Conservation (phyloP, 2,113 vertebrate genomes). For the Ictalurus furcatus region DNA sequence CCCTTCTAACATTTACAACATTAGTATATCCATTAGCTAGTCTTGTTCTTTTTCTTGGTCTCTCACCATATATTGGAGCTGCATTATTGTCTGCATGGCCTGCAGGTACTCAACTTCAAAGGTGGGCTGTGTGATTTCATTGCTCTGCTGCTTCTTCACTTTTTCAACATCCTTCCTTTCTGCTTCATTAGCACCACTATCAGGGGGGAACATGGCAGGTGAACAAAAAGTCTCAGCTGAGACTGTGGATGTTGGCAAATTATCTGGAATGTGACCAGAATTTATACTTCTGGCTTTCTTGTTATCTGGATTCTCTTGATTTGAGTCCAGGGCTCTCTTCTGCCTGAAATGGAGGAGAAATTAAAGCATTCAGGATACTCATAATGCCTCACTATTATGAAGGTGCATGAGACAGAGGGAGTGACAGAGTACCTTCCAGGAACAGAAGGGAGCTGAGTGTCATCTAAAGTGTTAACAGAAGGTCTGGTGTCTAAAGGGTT, state of each 20-base stretch:
- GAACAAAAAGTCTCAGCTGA: not conserved
- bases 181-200: conserved; percentile 2
- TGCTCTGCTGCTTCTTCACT: conserved; percentile 74
- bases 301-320: not conserved
- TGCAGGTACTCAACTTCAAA: conserved; percentile 69
- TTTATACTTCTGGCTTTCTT: conserved; percentile 18
- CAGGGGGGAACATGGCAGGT: not conserved
- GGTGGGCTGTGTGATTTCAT: conserved; percentile 74
- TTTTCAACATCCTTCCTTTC: not conserved
- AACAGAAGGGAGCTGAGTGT: conserved; percentile 53
- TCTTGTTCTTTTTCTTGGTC: conserved; percentile 49
- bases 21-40: not conserved
- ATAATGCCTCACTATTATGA: not conserved
- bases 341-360: conserved; percentile 26
- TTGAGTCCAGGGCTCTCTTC: not conserved
- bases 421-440: conserved; percentile 53
- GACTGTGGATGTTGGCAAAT: conserved; percentile 5
- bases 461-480: conserved; percentile 34
- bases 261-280: not conserved
- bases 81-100: conserved; percentile 72
- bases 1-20: not conserved
- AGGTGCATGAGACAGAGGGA: not conserved
- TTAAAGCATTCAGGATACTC: not conserved
- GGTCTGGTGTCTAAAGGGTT: conserved; percentile 53
- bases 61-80: conserved; percentile 72